Percentiles rank a stretch among this genome's conserved stretches.
These are phyloP conservation scores for Drosophila lini DNA, from an alignment of 1,140 invertebrate species.

Conservation along the genomic window DNA sequence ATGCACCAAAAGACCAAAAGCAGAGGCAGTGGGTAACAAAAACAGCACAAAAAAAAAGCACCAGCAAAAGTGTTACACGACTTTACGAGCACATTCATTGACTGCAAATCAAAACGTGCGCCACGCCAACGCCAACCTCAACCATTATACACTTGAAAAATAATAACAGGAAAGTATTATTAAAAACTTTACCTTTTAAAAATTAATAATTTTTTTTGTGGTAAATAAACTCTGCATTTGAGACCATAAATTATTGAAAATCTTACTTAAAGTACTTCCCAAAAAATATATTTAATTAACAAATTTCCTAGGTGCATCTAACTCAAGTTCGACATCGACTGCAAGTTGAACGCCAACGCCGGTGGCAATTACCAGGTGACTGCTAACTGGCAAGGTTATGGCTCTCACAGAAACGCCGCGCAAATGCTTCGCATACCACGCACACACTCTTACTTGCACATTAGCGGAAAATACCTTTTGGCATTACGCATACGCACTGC, in stretches of 20 bases:
- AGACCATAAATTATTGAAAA: too few relatives aligned
- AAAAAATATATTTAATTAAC: not conserved
- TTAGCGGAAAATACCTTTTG: conserved; percentile 43
- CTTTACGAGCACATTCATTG: conserved; percentile 77
- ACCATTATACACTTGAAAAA: conserved; percentile 8
- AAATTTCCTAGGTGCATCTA: conserved; percentile 3
- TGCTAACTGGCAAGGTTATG: conserved; percentile 73
- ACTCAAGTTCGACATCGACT: conserved; percentile 22
- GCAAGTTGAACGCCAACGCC: conserved; percentile 55
- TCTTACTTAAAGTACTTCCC: fast-evolving
- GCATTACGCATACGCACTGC: conserved; percentile 72
- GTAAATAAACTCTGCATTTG: not conserved
- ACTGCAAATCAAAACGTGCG: conserved; percentile 79
- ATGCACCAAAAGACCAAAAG: conserved; percentile 59
- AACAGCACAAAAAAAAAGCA: conserved; percentile 33
- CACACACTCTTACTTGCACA: conserved; percentile 27
- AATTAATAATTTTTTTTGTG: too few relatives aligned
- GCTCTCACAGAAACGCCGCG: conserved; percentile 52
- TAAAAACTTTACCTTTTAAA: not conserved
- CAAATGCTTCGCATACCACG: conserved; percentile 73
- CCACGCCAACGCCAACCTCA: conserved; percentile 61
- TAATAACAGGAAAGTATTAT: too few relatives aligned
- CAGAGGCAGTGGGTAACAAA: conserved; percentile 45
- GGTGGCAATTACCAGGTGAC: conserved; percentile 74
- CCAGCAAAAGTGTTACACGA: conserved; percentile 68